phyloP scores from a whole-genome alignment of 2,888 invertebrate species.

The Miltochrista miniata region DNA sequence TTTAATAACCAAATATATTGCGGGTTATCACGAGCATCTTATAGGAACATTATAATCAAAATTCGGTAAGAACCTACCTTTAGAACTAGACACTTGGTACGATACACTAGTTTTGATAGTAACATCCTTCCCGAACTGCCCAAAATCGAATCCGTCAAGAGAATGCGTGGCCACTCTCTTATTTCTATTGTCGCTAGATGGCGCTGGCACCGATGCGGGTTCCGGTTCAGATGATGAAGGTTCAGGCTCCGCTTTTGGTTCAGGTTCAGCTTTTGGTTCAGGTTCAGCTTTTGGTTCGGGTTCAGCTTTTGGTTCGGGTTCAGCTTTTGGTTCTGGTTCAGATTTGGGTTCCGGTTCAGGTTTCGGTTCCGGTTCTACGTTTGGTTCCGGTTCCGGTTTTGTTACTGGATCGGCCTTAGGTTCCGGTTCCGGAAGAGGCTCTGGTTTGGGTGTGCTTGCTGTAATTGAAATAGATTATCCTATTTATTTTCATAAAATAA shows the following conservation, averaged over 20 bases:
- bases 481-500: neutral
- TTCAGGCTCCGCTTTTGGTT: conserved; percentile 51
- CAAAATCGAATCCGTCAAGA: conserved; percentile 71
- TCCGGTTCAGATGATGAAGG: conserved; percentile 42
- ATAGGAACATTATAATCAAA: too few relatives aligned
- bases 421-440: conserved; percentile 39
- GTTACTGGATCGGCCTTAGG: conserved; percentile 39
- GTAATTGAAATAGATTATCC: conserved; percentile 1
- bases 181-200: conserved; percentile 70
- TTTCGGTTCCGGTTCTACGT: conserved; percentile 49
- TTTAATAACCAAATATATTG: too few relatives aligned
- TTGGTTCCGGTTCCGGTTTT: conserved; percentile 29
- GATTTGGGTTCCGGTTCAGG: conserved; percentile 55
- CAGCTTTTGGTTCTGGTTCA: conserved; percentile 38
- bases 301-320: conserved; percentile 23
- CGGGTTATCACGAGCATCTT: too few relatives aligned
- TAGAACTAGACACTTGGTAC: conserved; percentile 87
- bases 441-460: conserved; percentile 64
- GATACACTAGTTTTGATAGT: conserved; percentile 92
- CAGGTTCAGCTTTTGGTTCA: conserved; percentile 32
- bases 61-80: too few relatives aligned
- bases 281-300: conserved; percentile 20
- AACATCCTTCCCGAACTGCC: conserved; percentile 84
- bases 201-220: conserved; percentile 52
- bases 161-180: conserved; percentile 83